These are phyloP conservation scores for Pachliopta kotzebuea DNA, from an alignment of 2,888 invertebrate genomes.

Conservation along the genomic window DNA sequence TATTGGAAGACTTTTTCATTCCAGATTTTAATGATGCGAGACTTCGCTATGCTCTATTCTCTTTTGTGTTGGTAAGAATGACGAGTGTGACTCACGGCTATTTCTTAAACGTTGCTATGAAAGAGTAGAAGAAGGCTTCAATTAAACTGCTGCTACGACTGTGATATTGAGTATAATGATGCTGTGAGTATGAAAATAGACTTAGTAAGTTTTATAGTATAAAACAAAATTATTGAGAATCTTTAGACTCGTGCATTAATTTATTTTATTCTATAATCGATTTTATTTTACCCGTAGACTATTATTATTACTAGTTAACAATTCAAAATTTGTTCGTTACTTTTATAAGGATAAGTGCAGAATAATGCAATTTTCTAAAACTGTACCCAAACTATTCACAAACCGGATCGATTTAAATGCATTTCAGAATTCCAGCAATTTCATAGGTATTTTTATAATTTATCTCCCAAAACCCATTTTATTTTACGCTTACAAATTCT, in stretches of 20 bases:
- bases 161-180: not conserved
- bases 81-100: conserved; percentile 2
- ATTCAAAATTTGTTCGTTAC: not conserved
- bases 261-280: too few relatives aligned
- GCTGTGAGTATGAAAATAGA: not conserved
- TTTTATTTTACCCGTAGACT: too few relatives aligned
- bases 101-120: conserved; percentile 11
- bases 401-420: not conserved
- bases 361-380: not conserved
- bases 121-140: conserved; percentile 12
- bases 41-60: conserved; percentile 8
- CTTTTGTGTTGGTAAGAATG: conserved; percentile 3
- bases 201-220: too few relatives aligned
- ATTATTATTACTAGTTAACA: too few relatives aligned
- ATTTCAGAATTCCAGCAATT: not conserved
- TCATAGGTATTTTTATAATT: not conserved
- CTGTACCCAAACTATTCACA: not conserved
- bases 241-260: too few relatives aligned
- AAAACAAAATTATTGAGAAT: too few relatives aligned
- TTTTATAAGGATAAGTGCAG: not conserved
- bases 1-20: conserved; percentile 5
- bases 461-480: not conserved
- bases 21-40: conserved; percentile 21
- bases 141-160: conserved; percentile 1
- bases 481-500: not conserved